These are phyloP conservation scores for Zaprionus nigranus DNA, from an alignment of 1,140 invertebrate genomes.

Conservation along the genomic window DNA sequence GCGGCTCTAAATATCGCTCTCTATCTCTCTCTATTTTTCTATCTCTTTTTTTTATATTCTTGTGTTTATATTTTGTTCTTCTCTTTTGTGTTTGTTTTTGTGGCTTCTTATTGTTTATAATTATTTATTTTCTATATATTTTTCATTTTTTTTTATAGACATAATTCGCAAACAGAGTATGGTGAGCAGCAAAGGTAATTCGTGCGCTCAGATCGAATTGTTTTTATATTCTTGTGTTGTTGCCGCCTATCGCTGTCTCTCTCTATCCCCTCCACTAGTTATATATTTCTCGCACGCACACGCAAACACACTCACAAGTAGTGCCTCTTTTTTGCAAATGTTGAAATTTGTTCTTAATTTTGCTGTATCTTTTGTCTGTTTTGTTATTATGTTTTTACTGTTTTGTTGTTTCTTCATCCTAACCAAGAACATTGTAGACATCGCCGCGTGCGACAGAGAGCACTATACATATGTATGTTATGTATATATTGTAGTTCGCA, in stretches of 20 bases:
- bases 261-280: background rate
- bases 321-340: background rate
- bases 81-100: slow-evolving; percentile 18
- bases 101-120: slow-evolving; percentile 27
- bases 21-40: slow-evolving; percentile 11
- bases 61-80: slow-evolving; percentile 25
- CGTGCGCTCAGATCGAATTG: slow-evolving; percentile 42
- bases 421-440: background rate
- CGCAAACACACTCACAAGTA: background rate
- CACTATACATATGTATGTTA: background rate
- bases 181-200: slow-evolving; percentile 74
- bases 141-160: slow-evolving; percentile 83
- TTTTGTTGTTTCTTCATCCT: background rate
- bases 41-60: slow-evolving; percentile 15
- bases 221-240: slow-evolving; percentile 35
- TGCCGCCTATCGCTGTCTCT: slow-evolving; percentile 10
- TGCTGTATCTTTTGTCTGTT: background rate
- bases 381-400: background rate
- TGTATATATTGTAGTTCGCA: too few relatives aligned
- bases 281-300: background rate
- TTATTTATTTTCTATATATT: slow-evolving; percentile 63
- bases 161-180: slow-evolving; percentile 84
- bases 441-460: background rate
- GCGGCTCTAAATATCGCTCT: slow-evolving; percentile 5
- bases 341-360: slow-evolving; percentile 7